A percentile compares a stretch with the other conserved stretches of the same genome.
These are phyloP conservation scores for Petrocephalus microphthalmus DNA, from an alignment of 2,113 vertebrate genomes.

Conservation along the genomic window DNA sequence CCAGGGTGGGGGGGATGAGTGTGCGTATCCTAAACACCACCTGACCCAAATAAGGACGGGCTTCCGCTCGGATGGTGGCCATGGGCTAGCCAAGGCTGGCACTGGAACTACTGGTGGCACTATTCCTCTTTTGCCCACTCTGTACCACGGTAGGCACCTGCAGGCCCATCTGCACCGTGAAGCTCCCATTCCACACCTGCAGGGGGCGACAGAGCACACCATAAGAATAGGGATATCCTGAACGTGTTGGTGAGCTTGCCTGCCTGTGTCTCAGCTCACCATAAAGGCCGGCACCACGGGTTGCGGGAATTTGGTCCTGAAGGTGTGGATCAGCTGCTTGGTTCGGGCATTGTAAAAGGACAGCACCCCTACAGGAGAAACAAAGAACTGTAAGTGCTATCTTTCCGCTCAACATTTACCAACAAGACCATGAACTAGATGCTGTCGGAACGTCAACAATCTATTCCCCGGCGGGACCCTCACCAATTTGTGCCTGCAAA, in stretches of 20 bases:
- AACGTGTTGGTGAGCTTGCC: background rate
- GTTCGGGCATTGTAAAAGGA: slow-evolving; percentile 86
- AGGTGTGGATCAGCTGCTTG: slow-evolving; percentile 84
- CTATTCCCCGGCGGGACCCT: background rate
- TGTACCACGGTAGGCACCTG: slow-evolving; percentile 83
- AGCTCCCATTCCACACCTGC: slow-evolving; percentile 93
- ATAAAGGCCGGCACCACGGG: slow-evolving; percentile 86
- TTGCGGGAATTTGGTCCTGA: slow-evolving; percentile 84
- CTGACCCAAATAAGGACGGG: background rate
- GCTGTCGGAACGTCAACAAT: background rate
- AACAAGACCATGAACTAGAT: background rate
- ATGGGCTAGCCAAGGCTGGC: slow-evolving; percentile 76
- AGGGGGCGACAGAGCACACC: background rate
- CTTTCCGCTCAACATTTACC: background rate
- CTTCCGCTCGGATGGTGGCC: background rate
- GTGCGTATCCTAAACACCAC: background rate
- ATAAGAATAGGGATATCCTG: background rate
- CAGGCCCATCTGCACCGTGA: slow-evolving; percentile 79
- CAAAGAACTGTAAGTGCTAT: background rate
- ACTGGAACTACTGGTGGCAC: slow-evolving; percentile 86
- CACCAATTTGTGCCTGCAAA: background rate
- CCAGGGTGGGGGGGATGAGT: background rate
- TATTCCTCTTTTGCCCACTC: slow-evolving; percentile 84
- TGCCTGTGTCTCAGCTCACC: slow-evolving; percentile 48
- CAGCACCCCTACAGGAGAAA: slow-evolving; percentile 64